Percentiles rank a stretch among this genome's conserved stretches.
phyloP scores from a whole-genome alignment of 2,888 invertebrate genomes.

The Noctua janthe region DNA sequence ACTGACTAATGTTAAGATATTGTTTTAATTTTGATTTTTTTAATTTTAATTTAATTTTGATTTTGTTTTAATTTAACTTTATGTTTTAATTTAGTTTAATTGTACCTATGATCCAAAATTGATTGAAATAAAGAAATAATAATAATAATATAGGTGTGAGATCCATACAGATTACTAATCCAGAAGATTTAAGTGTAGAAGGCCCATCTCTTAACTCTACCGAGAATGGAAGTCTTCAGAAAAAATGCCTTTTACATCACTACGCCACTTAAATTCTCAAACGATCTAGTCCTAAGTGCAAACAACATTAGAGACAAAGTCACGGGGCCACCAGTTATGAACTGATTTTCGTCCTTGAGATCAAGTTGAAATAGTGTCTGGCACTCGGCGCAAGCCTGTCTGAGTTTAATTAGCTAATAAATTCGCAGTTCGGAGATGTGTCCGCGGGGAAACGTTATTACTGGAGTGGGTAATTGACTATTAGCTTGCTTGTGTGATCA shows the following conservation, averaged over 20 bases:
- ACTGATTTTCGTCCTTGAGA: constrained; percentile 53
- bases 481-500: constrained; percentile 12
- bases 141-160: not conserved
- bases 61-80: too few species aligned
- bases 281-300: not conserved
- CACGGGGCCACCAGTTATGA: constrained; percentile 37
- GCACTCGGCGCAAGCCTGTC: constrained; percentile 21
- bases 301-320: constrained; percentile 27
- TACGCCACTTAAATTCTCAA: not conserved
- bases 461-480: constrained; percentile 5
- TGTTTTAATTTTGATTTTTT: too few species aligned
- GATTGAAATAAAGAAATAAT: too few species aligned
- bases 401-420: constrained; percentile 52
- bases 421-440: constrained; percentile 20
- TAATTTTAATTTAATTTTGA: too few species aligned
- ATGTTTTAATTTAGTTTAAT: too few species aligned
- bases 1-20: too few species aligned
- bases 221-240: not conserved
- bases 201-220: not conserved
- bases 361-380: constrained; percentile 46
- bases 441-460: constrained; percentile 31
- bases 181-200: not conserved
- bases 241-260: not conserved
- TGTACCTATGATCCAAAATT: too few species aligned
- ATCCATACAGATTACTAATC: not conserved